Base-by-base conservation (phyloP, 92 coral and sea anemone species). In the Siderastrea siderea region DNA sequence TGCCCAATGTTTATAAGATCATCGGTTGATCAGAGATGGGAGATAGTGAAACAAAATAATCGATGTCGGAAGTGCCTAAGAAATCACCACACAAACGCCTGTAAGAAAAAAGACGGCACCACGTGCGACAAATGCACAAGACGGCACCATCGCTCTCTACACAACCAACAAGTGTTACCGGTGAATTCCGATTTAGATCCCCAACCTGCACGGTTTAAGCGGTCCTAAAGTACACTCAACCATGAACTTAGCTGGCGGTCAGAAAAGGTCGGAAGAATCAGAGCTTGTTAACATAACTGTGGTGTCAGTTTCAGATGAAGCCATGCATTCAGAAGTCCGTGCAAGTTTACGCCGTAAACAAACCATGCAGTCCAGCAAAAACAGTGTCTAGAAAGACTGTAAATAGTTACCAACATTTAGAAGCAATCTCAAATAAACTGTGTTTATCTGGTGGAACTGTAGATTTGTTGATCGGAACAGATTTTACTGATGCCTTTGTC, bases 161-260 rank as follows among this genome's bases (percentile, higher is more conserved):
- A 89, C 45, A 89, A 73, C 47, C 90, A 92, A 47, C 76, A 15
- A 6, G 50, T 48, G 53, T 53, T 84, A 62, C 49, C 66, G 38
- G 50, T 61, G 48, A 58, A 71, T 19, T 73, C 55, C 55, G 59
- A 14, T 19, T 82, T 63, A 80, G 77, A 58, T 6, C 65, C 85
- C 3, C 45, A 71, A 53, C 79, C 81, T 5, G 16, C 52, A 47
- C 51, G 91, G 91, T 6, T 62, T 82, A 13, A 10, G 52, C 47
- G 91, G 91, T 54, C 46, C 54, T 46, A 64, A 91, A 60, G 77
- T 82, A 1, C 84, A 91, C 6, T 70, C 77, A 8, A 91, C 86
- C 1, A 91, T 76, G 89, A 91, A 87, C 61, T 67, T 91, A 45
- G 94, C 94, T 17, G 94, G 91, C 13, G 94, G 91, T 5, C 65